Conservation (phyloP, 2,888 invertebrate genomes). For the Sclerodermus sp. region DNA sequence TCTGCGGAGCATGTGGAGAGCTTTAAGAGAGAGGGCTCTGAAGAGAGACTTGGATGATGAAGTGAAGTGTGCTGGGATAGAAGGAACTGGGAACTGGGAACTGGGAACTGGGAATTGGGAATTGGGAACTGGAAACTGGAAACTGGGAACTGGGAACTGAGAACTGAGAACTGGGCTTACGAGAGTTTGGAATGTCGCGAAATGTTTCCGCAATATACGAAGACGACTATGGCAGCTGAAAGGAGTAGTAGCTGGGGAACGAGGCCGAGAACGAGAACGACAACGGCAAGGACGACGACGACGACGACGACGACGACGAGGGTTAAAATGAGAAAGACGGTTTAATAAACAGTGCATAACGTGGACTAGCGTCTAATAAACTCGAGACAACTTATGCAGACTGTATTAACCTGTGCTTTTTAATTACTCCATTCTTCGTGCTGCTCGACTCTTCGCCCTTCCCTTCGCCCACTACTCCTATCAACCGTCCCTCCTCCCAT, state of each 20-base stretch:
- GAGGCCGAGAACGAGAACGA: conserved; percentile 1
- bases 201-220: conserved; percentile 18
- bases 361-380: conserved; percentile 23
- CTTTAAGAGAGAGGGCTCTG: too few relatives aligned
- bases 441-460: too few relatives aligned
- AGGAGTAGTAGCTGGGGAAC: not conserved
- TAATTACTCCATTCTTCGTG: conserved; percentile 14
- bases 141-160: not conserved
- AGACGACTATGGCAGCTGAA: not conserved
- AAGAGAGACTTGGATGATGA: too few relatives aligned
- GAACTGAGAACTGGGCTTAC: not conserved
- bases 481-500: not conserved
- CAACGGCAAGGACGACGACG: not conserved
- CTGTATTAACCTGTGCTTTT: conserved; percentile 23
- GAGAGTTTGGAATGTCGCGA: conserved; percentile 15
- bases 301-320: not conserved
- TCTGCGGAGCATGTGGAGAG: too few relatives aligned
- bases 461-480: not conserved
- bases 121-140: not conserved
- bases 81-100: not conserved
- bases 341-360: conserved; percentile 25
- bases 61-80: not conserved
- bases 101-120: not conserved
- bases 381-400: conserved; percentile 15
- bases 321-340: conserved; percentile 1